These are phyloP conservation scores for Eurypyga helias DNA, from an alignment of 2,113 vertebrate genomes.

Conservation along the genomic window DNA sequence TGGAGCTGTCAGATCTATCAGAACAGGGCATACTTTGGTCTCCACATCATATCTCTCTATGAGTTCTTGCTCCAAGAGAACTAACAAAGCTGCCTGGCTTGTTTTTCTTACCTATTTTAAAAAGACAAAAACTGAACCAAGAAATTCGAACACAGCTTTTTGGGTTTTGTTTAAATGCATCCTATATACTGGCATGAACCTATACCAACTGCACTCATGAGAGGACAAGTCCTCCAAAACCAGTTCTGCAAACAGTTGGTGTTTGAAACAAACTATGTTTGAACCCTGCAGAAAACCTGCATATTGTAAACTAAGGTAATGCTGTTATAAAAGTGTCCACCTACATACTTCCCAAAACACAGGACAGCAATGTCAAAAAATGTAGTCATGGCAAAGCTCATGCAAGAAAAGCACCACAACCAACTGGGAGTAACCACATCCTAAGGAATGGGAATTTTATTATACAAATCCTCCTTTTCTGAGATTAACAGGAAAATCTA, in stretches of 20 bases:
- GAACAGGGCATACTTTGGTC: constrained; percentile 88
- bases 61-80: constrained; percentile 88
- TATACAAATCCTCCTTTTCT: background rate
- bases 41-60: constrained; percentile 87
- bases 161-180: background rate
- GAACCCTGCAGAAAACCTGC: background rate
- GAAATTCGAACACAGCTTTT: background rate
- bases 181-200: background rate
- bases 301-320: background rate
- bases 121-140: background rate
- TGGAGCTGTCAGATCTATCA: constrained; percentile 88
- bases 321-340: background rate
- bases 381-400: background rate
- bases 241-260: background rate
- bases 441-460: background rate
- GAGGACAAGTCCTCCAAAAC: background rate
- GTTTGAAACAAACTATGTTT: background rate
- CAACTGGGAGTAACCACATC: background rate
- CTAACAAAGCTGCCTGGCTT: constrained; percentile 87
- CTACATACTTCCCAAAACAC: background rate
- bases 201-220: background rate
- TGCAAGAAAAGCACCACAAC: background rate
- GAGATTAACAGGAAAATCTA: background rate
- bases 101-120: constrained; percentile 85
- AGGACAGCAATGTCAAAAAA: background rate